Evolutionary conservation across 1,140 invertebrate species (phyloP), one percentile per base, ranked within the genome.

Genomic region (Aplysia californica): DNA sequence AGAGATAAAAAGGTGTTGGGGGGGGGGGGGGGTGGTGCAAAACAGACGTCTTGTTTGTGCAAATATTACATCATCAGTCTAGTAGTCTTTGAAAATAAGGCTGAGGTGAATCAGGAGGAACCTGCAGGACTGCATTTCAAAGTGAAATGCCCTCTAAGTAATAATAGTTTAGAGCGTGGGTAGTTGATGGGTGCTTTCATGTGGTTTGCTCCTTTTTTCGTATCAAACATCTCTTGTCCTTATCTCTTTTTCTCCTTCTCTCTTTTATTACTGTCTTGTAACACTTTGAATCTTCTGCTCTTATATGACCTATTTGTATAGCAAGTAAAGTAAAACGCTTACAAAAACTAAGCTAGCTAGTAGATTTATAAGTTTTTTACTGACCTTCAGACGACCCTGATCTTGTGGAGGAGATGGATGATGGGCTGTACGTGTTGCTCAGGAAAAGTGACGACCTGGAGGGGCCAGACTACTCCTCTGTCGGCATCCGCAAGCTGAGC

Each of bases 371-470:
- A 18, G 21, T 31, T 36, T 68, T n/a, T 39, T n/a, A 33, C 4
- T 64, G 3, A 6, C 41, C 29, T 1, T 20, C 66, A 71, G 65
- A 59, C 10, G 31, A 59, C 2, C 38, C 70, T 72, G 83, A 81
- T 26, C 77, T 79, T 10, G 82, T 79, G 1, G 78, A 83, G 41
- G 84, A 85, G 66, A 64, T 84, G 35, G 82, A 85, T 67, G 86
- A 85, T 66, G 85, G 86, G 26, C 85, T 83, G 78, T 86, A 84
- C 66, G 78, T 87, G 0, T 71, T 87, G 15, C 72, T 84, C 20
- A 84, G 83, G 67, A 87, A 86, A 69, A 72, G 69, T 20, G 83
- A 83, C 10, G 87, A 86, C 18, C 56, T 66, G 4, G 82, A 82
- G 21, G 79, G 75, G 29, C 50, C 33, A 33, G 73, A 80, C 20